phyloP scores from a whole-genome alignment of 2,888 invertebrate species.

The Perizoma flavofasciatum region DNA sequence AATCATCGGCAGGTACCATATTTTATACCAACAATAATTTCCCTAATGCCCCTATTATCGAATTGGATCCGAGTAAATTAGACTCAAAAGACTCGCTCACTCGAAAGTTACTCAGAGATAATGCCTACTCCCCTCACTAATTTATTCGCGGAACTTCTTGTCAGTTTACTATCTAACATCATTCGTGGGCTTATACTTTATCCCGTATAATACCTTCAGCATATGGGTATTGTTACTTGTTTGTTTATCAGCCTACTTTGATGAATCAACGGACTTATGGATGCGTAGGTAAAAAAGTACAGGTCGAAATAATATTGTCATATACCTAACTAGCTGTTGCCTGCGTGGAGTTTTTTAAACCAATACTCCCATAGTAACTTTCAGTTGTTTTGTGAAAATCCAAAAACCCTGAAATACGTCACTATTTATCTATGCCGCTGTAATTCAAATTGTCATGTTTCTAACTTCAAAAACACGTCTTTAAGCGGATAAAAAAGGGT shows the following conservation, averaged over 20 bases:
- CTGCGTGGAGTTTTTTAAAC: too few relatives aligned
- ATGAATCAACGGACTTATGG: slow-evolving; percentile 20
- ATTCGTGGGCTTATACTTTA: slow-evolving; percentile 61
- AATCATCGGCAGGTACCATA: background rate
- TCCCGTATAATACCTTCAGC: slow-evolving; percentile 58
- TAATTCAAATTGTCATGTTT: too few relatives aligned
- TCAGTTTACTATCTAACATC: slow-evolving; percentile 63
- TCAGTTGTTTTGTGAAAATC: too few relatives aligned
- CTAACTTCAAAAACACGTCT: too few relatives aligned
- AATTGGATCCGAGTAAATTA: slow-evolving; percentile 30
- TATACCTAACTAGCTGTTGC: too few relatives aligned
- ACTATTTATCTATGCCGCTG: too few relatives aligned
- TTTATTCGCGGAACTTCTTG: slow-evolving; percentile 71
- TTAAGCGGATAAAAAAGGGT: background rate
- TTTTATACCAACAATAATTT: slow-evolving; percentile 18
- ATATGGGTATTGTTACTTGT: slow-evolving; percentile 57
- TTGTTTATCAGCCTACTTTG: slow-evolving; percentile 50
- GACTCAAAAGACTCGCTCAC: slow-evolving; percentile 32
- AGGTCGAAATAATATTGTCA: too few relatives aligned
- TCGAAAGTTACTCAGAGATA: slow-evolving; percentile 35
- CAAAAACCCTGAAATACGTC: too few relatives aligned
- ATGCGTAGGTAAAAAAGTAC: too few relatives aligned
- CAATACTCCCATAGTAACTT: too few relatives aligned
- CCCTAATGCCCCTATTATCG: slow-evolving; percentile 25
- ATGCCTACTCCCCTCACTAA: slow-evolving; percentile 54